Evolutionary conservation across 2,113 vertebrate genomes (phyloP).

Genomic region (Coregonus clupeaformis): DNA sequence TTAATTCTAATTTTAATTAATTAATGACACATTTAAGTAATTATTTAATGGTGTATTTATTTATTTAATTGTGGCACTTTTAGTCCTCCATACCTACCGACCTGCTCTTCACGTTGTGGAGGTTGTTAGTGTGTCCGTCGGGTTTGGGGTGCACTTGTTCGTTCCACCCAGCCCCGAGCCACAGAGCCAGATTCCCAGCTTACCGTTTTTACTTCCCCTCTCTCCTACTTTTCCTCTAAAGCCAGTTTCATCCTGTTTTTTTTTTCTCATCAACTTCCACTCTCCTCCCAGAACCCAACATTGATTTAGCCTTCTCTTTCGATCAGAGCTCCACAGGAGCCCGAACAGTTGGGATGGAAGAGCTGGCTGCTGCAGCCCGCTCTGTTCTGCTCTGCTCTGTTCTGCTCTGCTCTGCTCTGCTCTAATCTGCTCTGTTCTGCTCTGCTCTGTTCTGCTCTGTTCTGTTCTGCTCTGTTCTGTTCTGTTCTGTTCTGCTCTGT

Average conservation of each 20-base stretch:
- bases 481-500: too few relatives aligned
- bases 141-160: too few relatives aligned
- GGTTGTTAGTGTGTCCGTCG: too few relatives aligned
- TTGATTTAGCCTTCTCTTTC: constrained; percentile 77
- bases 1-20: too few relatives aligned
- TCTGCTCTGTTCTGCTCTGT: too few relatives aligned
- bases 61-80: too few relatives aligned
- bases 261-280: constrained; percentile 60
- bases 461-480: too few relatives aligned
- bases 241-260: constrained; percentile 52
- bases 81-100: too few relatives aligned
- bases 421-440: neutral
- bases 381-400: neutral
- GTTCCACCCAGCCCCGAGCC: neutral
- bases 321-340: constrained; percentile 63
- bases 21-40: too few relatives aligned
- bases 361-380: neutral
- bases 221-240: constrained; percentile 36
- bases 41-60: too few relatives aligned
- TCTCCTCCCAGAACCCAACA: constrained; percentile 59
- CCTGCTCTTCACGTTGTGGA: too few relatives aligned
- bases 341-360: constrained; percentile 67
- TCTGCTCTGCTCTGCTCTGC: neutral
- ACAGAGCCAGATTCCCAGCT: too few relatives aligned
- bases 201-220: neutral